Conservation (phyloP, 2,888 invertebrate genomes). For the Petrolisthes cinctipes region DNA sequence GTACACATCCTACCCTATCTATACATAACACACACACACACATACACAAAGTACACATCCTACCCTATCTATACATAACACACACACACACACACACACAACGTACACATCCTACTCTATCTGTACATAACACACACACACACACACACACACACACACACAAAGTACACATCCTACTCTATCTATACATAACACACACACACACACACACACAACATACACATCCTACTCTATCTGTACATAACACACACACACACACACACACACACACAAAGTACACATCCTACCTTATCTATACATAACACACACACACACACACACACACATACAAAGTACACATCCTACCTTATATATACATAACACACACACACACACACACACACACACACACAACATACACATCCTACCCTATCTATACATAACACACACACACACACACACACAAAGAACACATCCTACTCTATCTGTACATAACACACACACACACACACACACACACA, state of each 20-base stretch:
- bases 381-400: background rate
- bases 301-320: background rate
- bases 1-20: background rate
- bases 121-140: background rate
- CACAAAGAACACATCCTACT: background rate
- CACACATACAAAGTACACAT: too few species aligned
- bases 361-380: background rate
- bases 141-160: background rate
- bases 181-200: background rate
- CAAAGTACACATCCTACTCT: too few species aligned
- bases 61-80: background rate
- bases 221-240: too few species aligned
- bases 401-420: too few species aligned
- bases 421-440: background rate
- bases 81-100: slow-evolving; percentile 3
- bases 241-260: background rate
- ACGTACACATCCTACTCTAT: too few species aligned
- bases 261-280: background rate
- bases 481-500: background rate
- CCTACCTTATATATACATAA: too few species aligned
- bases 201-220: background rate
- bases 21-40: background rate
- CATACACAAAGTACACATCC: background rate
- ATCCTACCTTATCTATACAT: too few species aligned
- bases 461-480: background rate